Base-by-base conservation (phyloP, 2,113 vertebrate species). In the Dendrocopos noguchii region DNA sequence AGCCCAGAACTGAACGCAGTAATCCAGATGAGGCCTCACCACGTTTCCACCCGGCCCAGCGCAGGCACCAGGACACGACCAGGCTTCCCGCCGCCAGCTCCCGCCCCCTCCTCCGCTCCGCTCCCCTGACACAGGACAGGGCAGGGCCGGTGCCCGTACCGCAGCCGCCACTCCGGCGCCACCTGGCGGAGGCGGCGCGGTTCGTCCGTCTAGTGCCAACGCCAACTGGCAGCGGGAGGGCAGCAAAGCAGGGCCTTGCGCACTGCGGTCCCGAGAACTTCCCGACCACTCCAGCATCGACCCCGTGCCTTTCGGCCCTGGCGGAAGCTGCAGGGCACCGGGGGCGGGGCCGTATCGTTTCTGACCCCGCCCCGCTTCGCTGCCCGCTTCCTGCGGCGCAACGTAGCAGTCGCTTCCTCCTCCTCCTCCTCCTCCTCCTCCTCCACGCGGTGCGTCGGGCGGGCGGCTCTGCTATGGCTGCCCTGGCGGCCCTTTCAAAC, bases 401-500 rank as follows among this genome's bases (percentile, higher is more conserved):
- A 81, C 52, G 11, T 1, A 3, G 25, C 46, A 0, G 28, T 68
- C 1, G 25, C 65, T 93, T 93, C 89, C 82, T 63, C 76, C 92
- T 68, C 90, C 55, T 57, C 75, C 36, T 36, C 34, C 34, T 93
- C 89, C 82, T 63, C 76, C 92, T 68, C 76, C 92, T 68, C 90
- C 55, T 57, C 72, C 55, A 28, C 15, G 27, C 7, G n/a, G 60
- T 24, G 36, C 28, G 53, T 17, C 29, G 70, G 50, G 71, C 18
- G 61, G 46, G 31, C 5, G 34, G 20, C 42, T 47, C 71, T 22
- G 73, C 75, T 66, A 74, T 68, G 76, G 93, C 17, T 21, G 46
- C 13, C 27, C 33, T 80, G 96, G 93, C 95, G 95, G 93, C 92
- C 28, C 85, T 88, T 97, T 97, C 94, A 96, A 96, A 97, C 66